Percentiles rank a stretch among this genome's conserved stretches.
phyloP scores from a whole-genome alignment of 2,888 invertebrate species.

The Ectemnius lituratus region DNA sequence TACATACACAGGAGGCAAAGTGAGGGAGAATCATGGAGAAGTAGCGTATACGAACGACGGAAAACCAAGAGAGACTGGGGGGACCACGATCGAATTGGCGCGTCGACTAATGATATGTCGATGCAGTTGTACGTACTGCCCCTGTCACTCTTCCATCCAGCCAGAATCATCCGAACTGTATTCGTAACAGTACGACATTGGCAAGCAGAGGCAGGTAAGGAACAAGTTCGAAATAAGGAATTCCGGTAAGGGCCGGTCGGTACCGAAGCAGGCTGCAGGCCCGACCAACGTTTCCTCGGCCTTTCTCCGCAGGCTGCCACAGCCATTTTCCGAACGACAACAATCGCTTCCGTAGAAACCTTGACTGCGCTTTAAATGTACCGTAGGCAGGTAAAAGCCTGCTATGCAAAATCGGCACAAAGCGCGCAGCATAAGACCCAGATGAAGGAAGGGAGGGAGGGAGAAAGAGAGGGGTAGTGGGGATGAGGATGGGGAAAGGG shows the following conservation, averaged over 20 bases:
- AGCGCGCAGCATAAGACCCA: constrained; percentile 24
- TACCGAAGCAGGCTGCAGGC: constrained; percentile 10
- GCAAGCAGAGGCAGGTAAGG: too few species aligned
- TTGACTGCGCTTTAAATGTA: constrained; percentile 66
- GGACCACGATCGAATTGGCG: constrained; percentile 24
- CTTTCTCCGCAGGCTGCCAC: constrained; percentile 56
- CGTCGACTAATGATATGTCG: constrained; percentile 19
- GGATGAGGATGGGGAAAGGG: background rate
- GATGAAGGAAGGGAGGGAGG: background rate
- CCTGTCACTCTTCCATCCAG: too few species aligned
- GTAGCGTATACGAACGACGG: background rate
- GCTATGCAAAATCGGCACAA: constrained; percentile 67
- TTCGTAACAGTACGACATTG: too few species aligned
- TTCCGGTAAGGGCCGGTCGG: too few species aligned
- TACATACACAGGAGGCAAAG: constrained; percentile 2
- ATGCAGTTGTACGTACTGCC: constrained; percentile 12
- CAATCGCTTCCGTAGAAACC: constrained; percentile 66
- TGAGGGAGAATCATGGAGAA: background rate
- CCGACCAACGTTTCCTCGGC: constrained; percentile 47
- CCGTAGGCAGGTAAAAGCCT: constrained; percentile 65
- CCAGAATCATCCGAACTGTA: too few species aligned
- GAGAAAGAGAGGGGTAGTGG: background rate
- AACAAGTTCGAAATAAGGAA: too few species aligned
- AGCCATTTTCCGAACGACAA: constrained; percentile 46
- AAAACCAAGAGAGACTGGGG: background rate